Base-by-base conservation (phyloP, 2,113 vertebrate genomes). In the Todiramphus saurophagus region DNA sequence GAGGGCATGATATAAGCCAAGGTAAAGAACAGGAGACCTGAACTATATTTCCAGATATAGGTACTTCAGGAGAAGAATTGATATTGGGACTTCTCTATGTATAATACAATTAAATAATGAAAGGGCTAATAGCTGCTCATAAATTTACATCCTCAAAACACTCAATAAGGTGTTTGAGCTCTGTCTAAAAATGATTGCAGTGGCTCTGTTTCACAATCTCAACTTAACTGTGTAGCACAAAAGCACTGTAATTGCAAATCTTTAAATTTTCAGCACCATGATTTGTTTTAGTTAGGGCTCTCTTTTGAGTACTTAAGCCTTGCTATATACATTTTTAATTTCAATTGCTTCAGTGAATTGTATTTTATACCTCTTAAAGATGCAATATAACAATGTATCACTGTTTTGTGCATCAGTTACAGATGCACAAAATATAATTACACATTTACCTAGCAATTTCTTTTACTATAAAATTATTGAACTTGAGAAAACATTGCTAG, bases 311-410 rank as follows among this genome's bases (percentile, higher is more conserved):
- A 64, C 73, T 97, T 96, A 95, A 95, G 44, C 16, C n/a, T 96
- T 76, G 56, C 35, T 16, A 53, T 89, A 96, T 96, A 73, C 76
- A 97, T 97, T 97, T 98, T 97, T 97, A 97, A 97, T 97, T 98
- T 85, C 59, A 73, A 37, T 91, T 96, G 55, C 72, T 90, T 60
- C 83, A 90, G 13, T 90, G 83, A 83, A 84, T 87, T 95, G 68
- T 80, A 33, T 53, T 94, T 31, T 60, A 62, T 83, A 89, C 59
- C 64, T 92, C 24, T 84, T 94, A 44, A 95, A 75, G 46, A 96
- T 74, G 74, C 8, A 82, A 48, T 69, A 33, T 79, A 89, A 89
- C 48, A 41, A 94, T 70, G 31, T 62, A 63, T 43, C 28, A n/a
- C 6, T 37, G 64, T 56, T 90, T 35, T 81, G 35, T 76, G 51